A percentile compares a stretch with the other conserved stretches of the same genome.
phyloP scores from a whole-genome alignment of 2,113 vertebrate species.

The Podocnemis expansa region DNA sequence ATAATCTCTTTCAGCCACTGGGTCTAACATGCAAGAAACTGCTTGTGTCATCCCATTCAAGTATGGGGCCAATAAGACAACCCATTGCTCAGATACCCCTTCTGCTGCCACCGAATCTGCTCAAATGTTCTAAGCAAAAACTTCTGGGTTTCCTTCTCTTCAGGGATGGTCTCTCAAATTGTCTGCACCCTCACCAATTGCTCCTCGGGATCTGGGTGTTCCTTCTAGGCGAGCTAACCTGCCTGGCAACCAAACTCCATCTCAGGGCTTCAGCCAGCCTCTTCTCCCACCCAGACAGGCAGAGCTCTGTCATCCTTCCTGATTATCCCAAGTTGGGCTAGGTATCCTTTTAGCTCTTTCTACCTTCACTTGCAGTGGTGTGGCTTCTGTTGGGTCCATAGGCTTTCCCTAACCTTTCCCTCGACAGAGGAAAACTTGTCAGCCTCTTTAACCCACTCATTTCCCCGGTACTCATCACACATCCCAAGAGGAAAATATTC shows the following conservation, averaged over 20 bases:
- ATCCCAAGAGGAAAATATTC: neutral
- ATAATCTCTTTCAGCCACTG: neutral
- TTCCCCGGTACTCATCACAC: neutral
- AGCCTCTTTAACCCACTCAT: neutral
- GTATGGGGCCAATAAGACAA: neutral
- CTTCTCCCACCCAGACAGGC: neutral
- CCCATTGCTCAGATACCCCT: neutral
- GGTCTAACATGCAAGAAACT: neutral
- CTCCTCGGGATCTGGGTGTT: neutral
- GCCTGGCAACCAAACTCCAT: neutral
- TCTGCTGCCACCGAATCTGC: neutral
- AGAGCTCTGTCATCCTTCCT: neutral
- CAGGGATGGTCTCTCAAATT: neutral
- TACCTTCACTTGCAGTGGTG: neutral
- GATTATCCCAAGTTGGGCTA: neutral
- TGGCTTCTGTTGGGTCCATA: neutral
- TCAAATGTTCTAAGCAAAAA: neutral
- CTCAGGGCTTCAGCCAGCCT: neutral
- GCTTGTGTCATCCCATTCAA: neutral
- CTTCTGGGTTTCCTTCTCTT: neutral
- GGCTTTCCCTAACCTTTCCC: neutral
- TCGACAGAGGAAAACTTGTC: neutral
- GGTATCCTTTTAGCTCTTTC: neutral
- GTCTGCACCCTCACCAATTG: neutral
- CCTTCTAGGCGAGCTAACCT: neutral